A percentile compares a stretch with the other conserved stretches of the same genome.
These are phyloP conservation scores for Phyllotis vaccarum DNA, from an alignment of 2,797 vertebrate species.

Conservation along the genomic window DNA sequence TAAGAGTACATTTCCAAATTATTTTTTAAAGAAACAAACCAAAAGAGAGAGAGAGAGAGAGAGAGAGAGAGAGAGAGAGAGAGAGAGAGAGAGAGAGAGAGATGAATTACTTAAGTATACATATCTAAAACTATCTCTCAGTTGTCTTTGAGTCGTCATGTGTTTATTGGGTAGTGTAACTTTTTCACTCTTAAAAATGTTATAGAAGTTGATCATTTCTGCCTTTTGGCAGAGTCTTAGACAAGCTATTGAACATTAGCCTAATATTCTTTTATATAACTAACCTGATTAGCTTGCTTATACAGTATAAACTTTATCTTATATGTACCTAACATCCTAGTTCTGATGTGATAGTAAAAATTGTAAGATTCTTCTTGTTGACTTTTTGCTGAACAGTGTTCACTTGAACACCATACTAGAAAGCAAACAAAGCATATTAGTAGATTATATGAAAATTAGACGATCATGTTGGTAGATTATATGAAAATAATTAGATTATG, in stretches of 20 bases:
- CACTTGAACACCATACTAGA: constrained; percentile 24
- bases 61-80: too few species aligned
- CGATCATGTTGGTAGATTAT: constrained; percentile 23
- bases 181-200: not conserved
- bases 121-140: constrained; percentile 19
- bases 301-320: constrained; percentile 36
- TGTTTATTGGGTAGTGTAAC: not conserved
- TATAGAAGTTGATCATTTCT: constrained; percentile 6
- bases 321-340: not conserved
- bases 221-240: not conserved
- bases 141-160: not conserved
- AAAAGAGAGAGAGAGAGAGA: too few species aligned
- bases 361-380: not conserved
- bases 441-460: not conserved
- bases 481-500: constrained; percentile 58
- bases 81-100: too few species aligned
- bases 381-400: constrained; percentile 45
- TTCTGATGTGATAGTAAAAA: constrained; percentile 19
- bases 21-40: not conserved
- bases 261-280: not conserved
- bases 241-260: not conserved
- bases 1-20: constrained; percentile 6
- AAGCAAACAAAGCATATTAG: not conserved
- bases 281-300: not conserved
- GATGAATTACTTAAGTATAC: constrained; percentile 14